Evolutionary conservation across 2,113 vertebrate species (phyloP), one percentile per base, ranked within the genome.

Genomic region (Antigone vipio): DNA sequence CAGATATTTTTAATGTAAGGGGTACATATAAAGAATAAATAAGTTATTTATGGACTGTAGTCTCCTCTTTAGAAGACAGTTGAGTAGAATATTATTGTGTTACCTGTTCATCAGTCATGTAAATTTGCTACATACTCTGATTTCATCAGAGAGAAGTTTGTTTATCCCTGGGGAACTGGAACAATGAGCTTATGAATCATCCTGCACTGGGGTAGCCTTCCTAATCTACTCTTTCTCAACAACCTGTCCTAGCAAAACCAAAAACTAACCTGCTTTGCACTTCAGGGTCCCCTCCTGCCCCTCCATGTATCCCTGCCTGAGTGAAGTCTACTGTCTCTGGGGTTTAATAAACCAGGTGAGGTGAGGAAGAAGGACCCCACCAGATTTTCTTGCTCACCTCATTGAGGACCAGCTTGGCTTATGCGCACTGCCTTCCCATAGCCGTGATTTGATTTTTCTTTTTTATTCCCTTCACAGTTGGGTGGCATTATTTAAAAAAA

Each of bases 401-500:
- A 11, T 50, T 86, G 42, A 59, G 45, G 63, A 90, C 59, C 59
- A n/a, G 22, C 8, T 75, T 73, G 49, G 27, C 24, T 75, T 56
- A 42, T 17, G 35, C 2, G 1, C 23, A 32, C 14, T 44, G 58
- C 32, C 47, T 63, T 22, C 30, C 50, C 44, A 27, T 34, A 80
- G 64, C 69, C 73, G 84, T 49, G 15, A 67, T 75, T 29, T 63
- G n/a, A 58, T 72, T 42, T 64, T 71, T 81, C 23, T 87, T 34
- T 97, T 81, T 88, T 96, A n/a, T 78, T 75, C 59, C 13, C 53
- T 96, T 91, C 79, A 77, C 85, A 95, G 74, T 7, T 59, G 85
- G 45, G 87, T 66, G 58, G 27, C 42, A 22, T 71, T 5, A 24
- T 86, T 87, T 82, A 20, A 79, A 95, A 50, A 58, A 90, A 26